phyloP scores from a whole-genome alignment of 2,888 invertebrate genomes.

The Matsumyia berberina region DNA sequence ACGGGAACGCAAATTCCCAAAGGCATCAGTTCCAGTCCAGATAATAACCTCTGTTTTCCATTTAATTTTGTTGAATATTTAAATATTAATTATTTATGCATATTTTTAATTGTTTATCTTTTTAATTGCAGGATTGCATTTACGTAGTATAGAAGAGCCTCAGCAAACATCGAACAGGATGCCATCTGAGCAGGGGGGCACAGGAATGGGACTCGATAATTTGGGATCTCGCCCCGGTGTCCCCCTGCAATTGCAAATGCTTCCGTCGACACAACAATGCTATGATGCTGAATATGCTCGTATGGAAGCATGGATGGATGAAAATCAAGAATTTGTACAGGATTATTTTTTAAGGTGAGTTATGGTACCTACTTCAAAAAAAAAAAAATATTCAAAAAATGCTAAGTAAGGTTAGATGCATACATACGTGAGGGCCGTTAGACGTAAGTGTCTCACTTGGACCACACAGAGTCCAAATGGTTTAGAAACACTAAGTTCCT shows the following conservation, averaged over 20 bases:
- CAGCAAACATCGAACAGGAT: constrained; percentile 85
- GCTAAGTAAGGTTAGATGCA: no score
- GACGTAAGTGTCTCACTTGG: no score
- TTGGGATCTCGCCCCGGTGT: constrained; percentile 85
- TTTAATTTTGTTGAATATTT: no score
- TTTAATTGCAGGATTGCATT: constrained; percentile 89
- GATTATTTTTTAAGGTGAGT: constrained; percentile 96
- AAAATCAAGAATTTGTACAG: constrained; percentile 97
- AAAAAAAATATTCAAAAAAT: no score
- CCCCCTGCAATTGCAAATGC: constrained; percentile 83
- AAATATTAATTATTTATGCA: constrained; percentile 6
- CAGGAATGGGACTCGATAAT: constrained; percentile 87
- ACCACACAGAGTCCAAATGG: no score
- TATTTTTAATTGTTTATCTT: constrained; percentile 4
- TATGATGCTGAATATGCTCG: constrained; percentile 95
- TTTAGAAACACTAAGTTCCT: no score
- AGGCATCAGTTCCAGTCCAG: no score
- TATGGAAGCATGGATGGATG: constrained; percentile 98
- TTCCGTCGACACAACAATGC: constrained; percentile 83
- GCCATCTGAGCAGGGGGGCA: constrained; percentile 88
- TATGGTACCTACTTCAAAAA: background rate
- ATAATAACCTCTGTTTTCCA: no score
- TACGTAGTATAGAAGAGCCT: constrained; percentile 94
- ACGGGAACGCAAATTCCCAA: no score
- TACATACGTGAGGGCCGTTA: no score